These are phyloP conservation scores for Ips nitidus DNA, from an alignment of 1,140 invertebrate genomes.

Conservation along the genomic window DNA sequence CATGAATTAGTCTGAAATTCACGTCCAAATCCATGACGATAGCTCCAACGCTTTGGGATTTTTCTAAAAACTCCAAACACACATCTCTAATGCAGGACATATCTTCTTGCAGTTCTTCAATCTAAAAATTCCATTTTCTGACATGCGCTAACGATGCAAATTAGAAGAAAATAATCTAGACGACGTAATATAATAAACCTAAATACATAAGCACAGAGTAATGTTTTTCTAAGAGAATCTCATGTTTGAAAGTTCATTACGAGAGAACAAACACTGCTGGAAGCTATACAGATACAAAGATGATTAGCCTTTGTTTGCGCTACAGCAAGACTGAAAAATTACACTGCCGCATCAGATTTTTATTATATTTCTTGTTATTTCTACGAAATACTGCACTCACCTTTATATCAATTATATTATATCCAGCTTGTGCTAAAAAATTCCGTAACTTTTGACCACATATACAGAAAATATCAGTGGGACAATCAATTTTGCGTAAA, in stretches of 20 bases:
- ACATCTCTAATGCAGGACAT: constrained; percentile 18
- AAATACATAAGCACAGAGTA: background rate
- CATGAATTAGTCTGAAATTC: constrained; percentile 28
- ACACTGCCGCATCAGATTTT: background rate
- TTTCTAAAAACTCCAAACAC: constrained; percentile 19
- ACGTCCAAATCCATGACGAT: constrained; percentile 29
- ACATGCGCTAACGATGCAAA: too few species aligned
- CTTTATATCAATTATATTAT: constrained; percentile 27
- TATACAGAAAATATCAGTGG: constrained; percentile 23
- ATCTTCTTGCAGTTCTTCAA: constrained; percentile 18
- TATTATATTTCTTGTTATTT: constrained; percentile 8
- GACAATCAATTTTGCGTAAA: constrained; percentile 21
- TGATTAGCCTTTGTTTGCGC: constrained; percentile 23
- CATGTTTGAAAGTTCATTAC: constrained; percentile 20
- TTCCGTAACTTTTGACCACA: constrained; percentile 17
- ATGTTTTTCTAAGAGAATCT: constrained; percentile 2
- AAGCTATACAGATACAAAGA: constrained; percentile 19
- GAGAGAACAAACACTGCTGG: constrained; percentile 14
- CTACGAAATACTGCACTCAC: constrained; percentile 11
- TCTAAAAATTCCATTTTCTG: background rate
- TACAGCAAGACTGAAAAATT: constrained; percentile 18
- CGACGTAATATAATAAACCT: background rate
- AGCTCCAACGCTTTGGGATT: constrained; percentile 25
- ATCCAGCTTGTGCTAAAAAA: constrained; percentile 20
- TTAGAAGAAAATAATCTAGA: too few species aligned